These are phyloP conservation scores for Bubalus kerabau DNA, from an alignment of 2,113 vertebrate species.

Conservation along the genomic window DNA sequence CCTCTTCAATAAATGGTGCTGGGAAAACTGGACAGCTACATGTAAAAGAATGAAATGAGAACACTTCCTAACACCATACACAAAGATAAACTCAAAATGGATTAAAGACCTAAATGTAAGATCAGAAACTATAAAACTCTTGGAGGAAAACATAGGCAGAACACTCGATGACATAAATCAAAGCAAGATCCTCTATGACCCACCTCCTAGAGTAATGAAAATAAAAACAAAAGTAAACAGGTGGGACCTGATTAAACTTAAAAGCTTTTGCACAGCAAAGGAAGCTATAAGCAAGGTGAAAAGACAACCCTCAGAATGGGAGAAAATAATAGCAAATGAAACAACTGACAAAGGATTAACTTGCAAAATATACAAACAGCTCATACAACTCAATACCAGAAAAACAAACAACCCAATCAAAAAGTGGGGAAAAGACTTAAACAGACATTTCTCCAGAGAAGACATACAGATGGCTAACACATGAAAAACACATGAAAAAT, in stretches of 20 bases:
- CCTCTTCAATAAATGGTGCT: background rate
- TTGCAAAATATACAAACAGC: background rate
- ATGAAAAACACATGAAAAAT: background rate
- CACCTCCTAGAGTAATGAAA: background rate
- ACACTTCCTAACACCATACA: background rate
- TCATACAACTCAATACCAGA: background rate
- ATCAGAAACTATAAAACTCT: background rate
- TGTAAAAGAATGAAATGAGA: background rate
- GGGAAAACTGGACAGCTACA: background rate
- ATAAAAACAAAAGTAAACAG: background rate
- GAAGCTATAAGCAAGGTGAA: background rate
- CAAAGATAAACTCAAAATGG: background rate
- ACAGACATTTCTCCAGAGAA: background rate
- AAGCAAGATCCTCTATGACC: background rate
- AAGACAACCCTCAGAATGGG: background rate
- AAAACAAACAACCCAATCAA: background rate
- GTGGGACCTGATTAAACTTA: background rate
- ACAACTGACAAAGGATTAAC: background rate
- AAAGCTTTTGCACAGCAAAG: background rate
- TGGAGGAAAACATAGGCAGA: background rate
- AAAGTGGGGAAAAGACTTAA: background rate
- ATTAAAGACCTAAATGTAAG: background rate
- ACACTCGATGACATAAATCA: background rate
- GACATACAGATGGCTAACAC: background rate
- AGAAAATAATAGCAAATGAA: background rate